Base-by-base conservation (phyloP, 2,888 invertebrate species). In the Galerucella calmariensis region DNA sequence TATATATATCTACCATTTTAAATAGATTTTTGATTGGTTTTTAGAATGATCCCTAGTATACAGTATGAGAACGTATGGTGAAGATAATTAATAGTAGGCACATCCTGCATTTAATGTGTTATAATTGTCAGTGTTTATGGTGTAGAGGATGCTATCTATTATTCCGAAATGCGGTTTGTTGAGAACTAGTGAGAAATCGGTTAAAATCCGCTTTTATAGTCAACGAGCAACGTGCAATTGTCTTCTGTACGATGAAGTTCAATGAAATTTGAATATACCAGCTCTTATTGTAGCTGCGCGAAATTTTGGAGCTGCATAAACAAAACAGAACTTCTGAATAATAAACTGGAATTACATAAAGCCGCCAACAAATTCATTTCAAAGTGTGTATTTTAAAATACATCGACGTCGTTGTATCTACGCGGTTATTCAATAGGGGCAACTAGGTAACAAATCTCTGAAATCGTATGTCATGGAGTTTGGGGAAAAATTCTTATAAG, bases 81-180 rank as follows among this genome's bases (percentile, higher is more conserved):
- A 48, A 69, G 69, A 69, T 69, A 69, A 69, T 58, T 48, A 61
- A 48, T 51, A 44, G 59, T 61, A 27, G 10, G 44, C 61, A 48
- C 61, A 69, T 69, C 51, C 61, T 59, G 61, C 69, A 61, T 46
- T 69, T 69, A 69, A 59, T 69, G 69, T 69, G 69, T 61, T 61
- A 24, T 48, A 48, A 48, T 69, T 48, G 51, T 69, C 61, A 62
- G 69, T 61, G 44, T 69, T 69, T 48, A 61, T 69, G 61, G 61
- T 61, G 48, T 69, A 61, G 44, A 61, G 48, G n/a, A 27, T 69
- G 61, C 61, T 61, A 69, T 69, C 44, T 48, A 48, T 69, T 69
- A 69, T 59, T 20, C 16, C 59, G 48, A 61, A 69, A 62, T 69
- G 61, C 56, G 69, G 69, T 69, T 69, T 61, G 62, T 61, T 69